Evolutionary conservation across 1,140 invertebrate species (phyloP), one percentile per base, ranked within the genome.

Genomic region (Sweltsa coloradensis): DNA sequence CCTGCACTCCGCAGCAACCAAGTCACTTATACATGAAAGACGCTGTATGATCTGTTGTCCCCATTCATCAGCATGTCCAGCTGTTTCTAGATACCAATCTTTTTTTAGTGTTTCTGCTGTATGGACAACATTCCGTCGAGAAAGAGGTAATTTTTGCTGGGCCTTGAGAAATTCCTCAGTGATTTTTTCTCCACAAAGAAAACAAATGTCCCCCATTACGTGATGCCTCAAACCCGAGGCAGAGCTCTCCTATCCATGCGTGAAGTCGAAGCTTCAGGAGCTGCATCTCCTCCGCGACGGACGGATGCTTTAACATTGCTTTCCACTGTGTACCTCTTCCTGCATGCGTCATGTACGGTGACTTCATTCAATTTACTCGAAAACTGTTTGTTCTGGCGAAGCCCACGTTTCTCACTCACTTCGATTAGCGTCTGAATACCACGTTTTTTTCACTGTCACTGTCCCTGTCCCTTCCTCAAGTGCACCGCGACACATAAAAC

Each of bases 181-280:
- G 50, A 53, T 44, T 16, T 53, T 25, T n/a, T 51, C 50, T 45
- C 50, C 50, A 52, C 50, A 51, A 16, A 51, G 34, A 16, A 53
- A 51, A 47, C 50, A 52, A 47, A 52, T 51, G 22, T 52, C 11
- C 50, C 23, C 3, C 24, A 46, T 18, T 14, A 14, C 14, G 9
- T 50, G 50, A 53, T 52, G 37, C 39, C 44, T 47, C 21, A 19
- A 47, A 31, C 44, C 42, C 6, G 37, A 39, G 7, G 37, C 22
- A 39, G 34, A 14, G 22, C 25, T 45, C 41, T 42, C 41, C 41
- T 42, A 42, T 27, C 19, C 25, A 18, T 22, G 16, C 47, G n/a
- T 52, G 50, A 36, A 19, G 41, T 9, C 9, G 5, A 34, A 13
- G 34, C n/a, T 49, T 48, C 22, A 24, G 51, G 34, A 34, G 31